A percentile compares a stretch with the other conserved stretches of the same genome.
phyloP scores from a whole-genome alignment of 2,888 invertebrate species.

The Pachliopta kotzebuea region DNA sequence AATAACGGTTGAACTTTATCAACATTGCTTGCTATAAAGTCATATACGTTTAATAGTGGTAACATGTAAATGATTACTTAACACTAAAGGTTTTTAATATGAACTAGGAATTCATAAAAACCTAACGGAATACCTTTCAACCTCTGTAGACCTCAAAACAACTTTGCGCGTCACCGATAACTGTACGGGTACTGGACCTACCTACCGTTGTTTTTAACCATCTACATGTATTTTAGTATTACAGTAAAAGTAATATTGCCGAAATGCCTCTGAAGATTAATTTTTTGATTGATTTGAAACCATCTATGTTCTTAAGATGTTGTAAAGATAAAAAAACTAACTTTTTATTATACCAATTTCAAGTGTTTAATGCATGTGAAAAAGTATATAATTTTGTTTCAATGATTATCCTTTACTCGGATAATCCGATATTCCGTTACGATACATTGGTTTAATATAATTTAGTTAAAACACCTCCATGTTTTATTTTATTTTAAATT shows the following conservation, averaged over 20 bases:
- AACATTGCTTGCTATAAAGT: neutral
- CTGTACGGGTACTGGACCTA: neutral
- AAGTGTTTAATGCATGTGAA: neutral
- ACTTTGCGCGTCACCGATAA: conserved; percentile 6
- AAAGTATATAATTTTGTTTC: neutral
- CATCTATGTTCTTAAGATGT: no score
- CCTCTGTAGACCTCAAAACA: conserved; percentile 6
- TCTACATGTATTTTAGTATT: neutral
- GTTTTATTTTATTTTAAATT: no score
- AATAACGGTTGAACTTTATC: no score
- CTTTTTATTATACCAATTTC: neutral
- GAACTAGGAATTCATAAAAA: neutral
- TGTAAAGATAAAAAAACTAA: no score
- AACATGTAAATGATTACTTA: neutral
- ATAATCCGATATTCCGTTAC: no score
- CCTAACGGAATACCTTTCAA: conserved; percentile 3
- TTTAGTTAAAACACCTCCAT: no score
- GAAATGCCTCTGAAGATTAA: neutral
- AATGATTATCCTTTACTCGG: no score
- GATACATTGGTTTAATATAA: no score
- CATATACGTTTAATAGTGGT: neutral
- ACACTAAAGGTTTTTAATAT: neutral
- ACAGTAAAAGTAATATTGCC: neutral
- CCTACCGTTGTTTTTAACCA: neutral
- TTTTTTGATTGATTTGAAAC: no score